Conservation (phyloP, 2,113 vertebrate species). For the Leiothrix lutea region DNA sequence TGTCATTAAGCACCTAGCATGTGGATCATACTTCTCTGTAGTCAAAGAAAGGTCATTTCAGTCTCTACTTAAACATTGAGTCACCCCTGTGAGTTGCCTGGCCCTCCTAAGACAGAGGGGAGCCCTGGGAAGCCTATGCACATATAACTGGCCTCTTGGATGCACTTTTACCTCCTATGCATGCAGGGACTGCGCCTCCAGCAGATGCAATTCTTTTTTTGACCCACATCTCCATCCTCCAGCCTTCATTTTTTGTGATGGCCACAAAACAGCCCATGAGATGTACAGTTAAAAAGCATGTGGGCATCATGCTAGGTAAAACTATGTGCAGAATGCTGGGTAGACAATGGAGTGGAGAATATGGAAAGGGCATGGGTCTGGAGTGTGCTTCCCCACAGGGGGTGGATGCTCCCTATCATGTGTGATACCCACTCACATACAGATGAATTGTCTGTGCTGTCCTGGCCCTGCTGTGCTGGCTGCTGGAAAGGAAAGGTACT, state of each 20-base stretch:
- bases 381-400: background rate
- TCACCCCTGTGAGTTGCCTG: background rate
- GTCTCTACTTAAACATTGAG: background rate
- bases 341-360: background rate
- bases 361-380: background rate
- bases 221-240: background rate
- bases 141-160: background rate
- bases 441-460: accelerated
- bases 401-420: background rate
- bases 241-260: accelerated
- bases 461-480: background rate
- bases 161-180: background rate
- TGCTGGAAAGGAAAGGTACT: background rate
- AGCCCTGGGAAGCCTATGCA: background rate
- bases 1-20: background rate
- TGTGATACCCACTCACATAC: background rate
- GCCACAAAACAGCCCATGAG: background rate
- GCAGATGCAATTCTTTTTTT: background rate
- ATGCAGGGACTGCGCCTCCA: background rate
- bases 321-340: accelerated
- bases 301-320: background rate
- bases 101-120: background rate
- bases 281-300: background rate
- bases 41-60: background rate
- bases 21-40: background rate